Base-by-base conservation (phyloP, 1,140 invertebrate species). In the Stegodyphus mimosarum region DNA sequence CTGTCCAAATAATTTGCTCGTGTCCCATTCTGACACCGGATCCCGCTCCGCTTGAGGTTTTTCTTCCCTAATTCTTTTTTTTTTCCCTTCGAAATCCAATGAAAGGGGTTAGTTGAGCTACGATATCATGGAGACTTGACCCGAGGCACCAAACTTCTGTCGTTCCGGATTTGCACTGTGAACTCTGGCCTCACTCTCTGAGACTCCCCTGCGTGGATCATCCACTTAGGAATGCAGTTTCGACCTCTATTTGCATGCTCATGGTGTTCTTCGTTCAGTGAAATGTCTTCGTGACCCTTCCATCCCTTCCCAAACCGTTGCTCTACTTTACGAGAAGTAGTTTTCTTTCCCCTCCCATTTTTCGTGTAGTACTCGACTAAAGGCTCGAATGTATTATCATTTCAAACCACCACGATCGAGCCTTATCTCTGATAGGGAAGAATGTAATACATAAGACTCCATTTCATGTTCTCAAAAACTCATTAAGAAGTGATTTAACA, bases 241-340 rank as follows among this genome's bases (percentile, higher is more conserved):
- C 11, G 64, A 67, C 64, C 64, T 67, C 64, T 17, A 67, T 67
- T 67, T 67, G 64, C 64, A 67, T 67, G 64, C 64, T 60, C 33
- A 33, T 33, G 33, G 33, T 33, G 55, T 15, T 67, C 64, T n/a
- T n/a, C 64, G 17, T 6, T 18, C 64, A 17, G 64, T 67, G 7
- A 7, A 17, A 18, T n/a, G 17, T n/a, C 11, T 9, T 67, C 64
- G 64, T 67, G 64, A 67, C 64, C 64, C 17, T 7, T 15, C 17
- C 64, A 15, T 67, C 17, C 64, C 64, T n/a, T 67, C 17, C 55
- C 55, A 60, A 60, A 60, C 9, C 9, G 9, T 60, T 67, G 64
- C 64, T 67, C 17, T 4, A 60, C 55, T 60, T 60, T 33, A 60
- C 15, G 64, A 15, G 64, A 13, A 18, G 64, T n/a, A 15, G 64